phyloP scores from a whole-genome alignment of 2,113 vertebrate species.

The Pavo muticus region DNA sequence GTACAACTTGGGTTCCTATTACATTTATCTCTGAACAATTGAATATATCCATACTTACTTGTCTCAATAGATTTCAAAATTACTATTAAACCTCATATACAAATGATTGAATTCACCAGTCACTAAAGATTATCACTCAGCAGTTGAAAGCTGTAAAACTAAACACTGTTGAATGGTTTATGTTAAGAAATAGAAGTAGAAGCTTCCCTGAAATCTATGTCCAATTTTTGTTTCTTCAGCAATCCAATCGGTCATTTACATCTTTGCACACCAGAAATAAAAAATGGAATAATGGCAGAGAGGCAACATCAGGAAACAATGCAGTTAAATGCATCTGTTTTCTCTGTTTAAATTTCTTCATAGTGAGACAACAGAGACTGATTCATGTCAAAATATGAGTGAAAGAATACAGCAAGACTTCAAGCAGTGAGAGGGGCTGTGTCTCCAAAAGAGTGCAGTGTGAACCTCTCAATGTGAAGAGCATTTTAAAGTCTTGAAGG shows the following conservation, averaged over 20 bases:
- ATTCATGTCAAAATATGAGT: not conserved
- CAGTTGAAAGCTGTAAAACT: not conserved
- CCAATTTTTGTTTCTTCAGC: not conserved
- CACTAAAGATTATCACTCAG: not conserved
- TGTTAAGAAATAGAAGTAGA: not conserved
- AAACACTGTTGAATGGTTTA: not conserved
- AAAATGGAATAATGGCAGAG: not conserved
- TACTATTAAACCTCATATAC: not conserved
- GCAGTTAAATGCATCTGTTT: not conserved
- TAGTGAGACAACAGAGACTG: not conserved
- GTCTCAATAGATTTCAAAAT: not conserved
- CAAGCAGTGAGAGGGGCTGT: not conserved
- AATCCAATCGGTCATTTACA: not conserved
- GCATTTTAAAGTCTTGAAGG: not conserved
- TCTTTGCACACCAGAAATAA: fast-evolving
- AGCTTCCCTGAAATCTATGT: not conserved
- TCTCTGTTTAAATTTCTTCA: not conserved
- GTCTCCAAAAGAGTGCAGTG: not conserved
- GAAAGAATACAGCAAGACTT: not conserved
- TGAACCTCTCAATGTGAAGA: not conserved
- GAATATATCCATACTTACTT: not conserved
- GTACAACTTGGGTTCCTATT: not conserved
- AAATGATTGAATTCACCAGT: not conserved
- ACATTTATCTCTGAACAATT: not conserved
- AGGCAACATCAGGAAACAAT: not conserved